Evolutionary conservation across 2,113 vertebrate species (phyloP), one percentile per base, ranked within the genome.

Genomic region (Ameiurus melas): DNA sequence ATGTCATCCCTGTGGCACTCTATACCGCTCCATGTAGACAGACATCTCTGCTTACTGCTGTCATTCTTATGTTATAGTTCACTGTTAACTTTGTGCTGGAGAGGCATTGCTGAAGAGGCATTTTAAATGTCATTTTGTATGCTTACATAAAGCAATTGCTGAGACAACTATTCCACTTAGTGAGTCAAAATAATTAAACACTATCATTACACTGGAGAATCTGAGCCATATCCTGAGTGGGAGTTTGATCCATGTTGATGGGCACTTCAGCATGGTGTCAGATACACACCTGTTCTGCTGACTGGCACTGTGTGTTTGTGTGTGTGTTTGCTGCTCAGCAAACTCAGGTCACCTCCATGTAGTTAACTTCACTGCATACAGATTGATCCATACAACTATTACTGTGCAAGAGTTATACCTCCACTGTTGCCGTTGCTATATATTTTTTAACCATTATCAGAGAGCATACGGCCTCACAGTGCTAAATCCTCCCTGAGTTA

Each of bases 401-500:
- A 83, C 89, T 84, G 62, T 33, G 62, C 85, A 80, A 77, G 47
- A 90, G 77, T 89, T 89, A 71, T 83, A 83, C 70, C 87, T 60
- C 85, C 71, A 83, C 84, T 78, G 62, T 30, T 79, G 86, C 73
- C 68, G 25, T 36, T 82, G 73, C 62, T 89, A 58, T 90, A 83
- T 84, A 89, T 87, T 85, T 94, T 89, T 85, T 88, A 93, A 88
- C 90, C 90, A 90, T 90, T 89, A 93, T 91, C 92, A 90, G 90
- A 93, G 91, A 92, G 90, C 89, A 92, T 92, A 91, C 92, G 75
- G 90, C 94, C 93, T 86, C 36, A 86, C 91, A 87, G 86, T 92
- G 94, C 94, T 87, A 93, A 95, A 88, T 92, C 79, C 75, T 93
- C 68, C 33, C 89, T 92, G 84, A 71, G 84, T 57, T 91, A 93